phyloP scores from a whole-genome alignment of 2,888 invertebrate species.

The Barypeithes pellucidus region DNA sequence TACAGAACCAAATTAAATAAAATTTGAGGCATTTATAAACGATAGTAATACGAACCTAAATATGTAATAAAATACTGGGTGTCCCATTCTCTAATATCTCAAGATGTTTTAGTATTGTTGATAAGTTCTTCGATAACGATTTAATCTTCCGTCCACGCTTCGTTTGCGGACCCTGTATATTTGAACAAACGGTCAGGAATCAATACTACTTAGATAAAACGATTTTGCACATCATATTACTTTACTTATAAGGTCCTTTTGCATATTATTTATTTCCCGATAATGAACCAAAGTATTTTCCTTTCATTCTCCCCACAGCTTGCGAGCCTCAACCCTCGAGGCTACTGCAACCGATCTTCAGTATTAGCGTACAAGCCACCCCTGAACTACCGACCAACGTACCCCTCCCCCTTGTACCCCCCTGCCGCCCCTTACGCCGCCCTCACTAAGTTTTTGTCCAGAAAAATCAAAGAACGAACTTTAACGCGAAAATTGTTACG shows the following conservation, averaged over 20 bases:
- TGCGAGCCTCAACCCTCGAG: constrained; percentile 71
- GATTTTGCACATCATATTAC: neutral
- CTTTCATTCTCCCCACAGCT: constrained; percentile 31
- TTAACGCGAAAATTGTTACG: constrained; percentile 83
- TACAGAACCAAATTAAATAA: too few species aligned
- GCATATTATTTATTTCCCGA: neutral
- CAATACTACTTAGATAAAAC: too few species aligned
- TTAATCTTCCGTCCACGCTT: too few species aligned
- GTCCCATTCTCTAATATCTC: too few species aligned
- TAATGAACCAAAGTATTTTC: constrained; percentile 3
- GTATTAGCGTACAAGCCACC: constrained; percentile 70
- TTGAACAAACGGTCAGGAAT: too few species aligned
- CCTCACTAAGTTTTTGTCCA: constrained; percentile 83
- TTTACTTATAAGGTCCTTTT: too few species aligned
- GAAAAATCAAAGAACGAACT: constrained; percentile 81
- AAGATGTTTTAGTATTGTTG: too few species aligned
- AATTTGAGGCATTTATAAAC: too few species aligned
- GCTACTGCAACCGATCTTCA: constrained; percentile 74
- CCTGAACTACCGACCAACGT: constrained; percentile 73
- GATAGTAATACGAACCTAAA: too few species aligned
- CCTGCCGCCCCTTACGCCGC: constrained; percentile 85
- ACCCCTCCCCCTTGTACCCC: constrained; percentile 84
- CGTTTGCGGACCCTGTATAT: too few species aligned
- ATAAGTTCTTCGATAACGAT: too few species aligned
- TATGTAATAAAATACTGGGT: too few species aligned